Evolutionary conservation across 2,797 vertebrate species (phyloP), one percentile per base, ranked within the genome.

Genomic region (Gobio occitaniae): DNA sequence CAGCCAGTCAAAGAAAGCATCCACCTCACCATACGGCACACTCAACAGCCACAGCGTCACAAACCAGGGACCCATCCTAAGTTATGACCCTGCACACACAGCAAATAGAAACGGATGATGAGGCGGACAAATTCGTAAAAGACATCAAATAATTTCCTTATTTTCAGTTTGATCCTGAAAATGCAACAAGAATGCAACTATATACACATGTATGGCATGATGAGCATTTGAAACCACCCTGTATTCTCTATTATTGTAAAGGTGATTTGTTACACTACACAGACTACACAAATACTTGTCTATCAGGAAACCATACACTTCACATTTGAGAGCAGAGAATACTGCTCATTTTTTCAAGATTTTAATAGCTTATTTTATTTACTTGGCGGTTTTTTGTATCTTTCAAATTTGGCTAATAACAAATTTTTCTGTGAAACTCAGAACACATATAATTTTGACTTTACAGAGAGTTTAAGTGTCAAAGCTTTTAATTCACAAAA

Each of bases 1-100:
- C 89, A 96, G 21, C 95, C 95, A 96, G 15, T 94, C 94, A 88
- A 96, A 96, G 82, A 96, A 89, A 0, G 92, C 93, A 2, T 69
- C 87, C 56, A 86, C 91, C 6, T 12, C 76, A 7, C 89, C 89
- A 82, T 86, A 90, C n/a, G 71, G 89, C 71, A 80, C 89, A 68
- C 48, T 71, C 82, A 95, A 83, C 54, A 90, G 3, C 75, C 78
- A 78, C 44, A 92, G 16, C 50, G 92, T 54, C 80, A 94, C 85
- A 48, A 78, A 21, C 86, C 85, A 88, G 0, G 12, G 8, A 0
- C 17, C 71, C 79, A 87, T 52, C 29, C 50, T 56, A 19, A 38
- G 4, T 2, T 41, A 16, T 56, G 29, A 71, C 25, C 54, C 77
- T 63, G 61, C 2, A 56, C 16, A 70, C 41, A 63, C 21, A 29